Conservation (phyloP, 2,113 vertebrate genomes). For the Psephotus haematonotus region DNA sequence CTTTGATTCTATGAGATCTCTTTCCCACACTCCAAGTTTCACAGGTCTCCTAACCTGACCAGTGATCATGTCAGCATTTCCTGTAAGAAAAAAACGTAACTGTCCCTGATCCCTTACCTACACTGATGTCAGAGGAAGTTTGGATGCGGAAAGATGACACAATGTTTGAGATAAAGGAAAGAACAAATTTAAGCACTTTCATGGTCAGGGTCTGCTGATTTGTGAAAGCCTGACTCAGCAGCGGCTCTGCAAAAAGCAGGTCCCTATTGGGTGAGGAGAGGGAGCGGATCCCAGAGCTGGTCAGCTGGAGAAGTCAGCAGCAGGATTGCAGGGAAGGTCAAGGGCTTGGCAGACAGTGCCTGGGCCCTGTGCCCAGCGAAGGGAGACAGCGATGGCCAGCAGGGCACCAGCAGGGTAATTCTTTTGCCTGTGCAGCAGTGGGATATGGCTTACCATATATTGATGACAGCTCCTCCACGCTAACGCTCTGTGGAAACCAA, state of each 20-base stretch:
- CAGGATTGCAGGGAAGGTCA: not conserved
- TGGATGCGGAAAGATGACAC: not conserved
- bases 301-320: not conserved
- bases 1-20: not conserved
- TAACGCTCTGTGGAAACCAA: not conserved
- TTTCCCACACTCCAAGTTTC: not conserved
- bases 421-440: not conserved
- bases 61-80: not conserved
- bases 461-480: not conserved
- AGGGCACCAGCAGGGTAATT: not conserved
- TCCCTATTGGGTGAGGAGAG: not conserved
- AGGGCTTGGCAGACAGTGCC: not conserved
- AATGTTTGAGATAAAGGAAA: not conserved
- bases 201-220: not conserved
- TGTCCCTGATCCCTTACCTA: not conserved
- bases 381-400: not conserved
- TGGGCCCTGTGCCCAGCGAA: not conserved
- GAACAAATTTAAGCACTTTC: not conserved
- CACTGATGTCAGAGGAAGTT: not conserved
- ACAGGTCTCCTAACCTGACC: not conserved
- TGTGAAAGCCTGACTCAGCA: conserved; percentile 1
- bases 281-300: not conserved
- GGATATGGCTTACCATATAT: fast-evolving
- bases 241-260: not conserved
- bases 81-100: not conserved